Evolutionary conservation across 2,888 invertebrate species (phyloP), one percentile per base, ranked within the genome.

Genomic region (Dasypolia templi): DNA sequence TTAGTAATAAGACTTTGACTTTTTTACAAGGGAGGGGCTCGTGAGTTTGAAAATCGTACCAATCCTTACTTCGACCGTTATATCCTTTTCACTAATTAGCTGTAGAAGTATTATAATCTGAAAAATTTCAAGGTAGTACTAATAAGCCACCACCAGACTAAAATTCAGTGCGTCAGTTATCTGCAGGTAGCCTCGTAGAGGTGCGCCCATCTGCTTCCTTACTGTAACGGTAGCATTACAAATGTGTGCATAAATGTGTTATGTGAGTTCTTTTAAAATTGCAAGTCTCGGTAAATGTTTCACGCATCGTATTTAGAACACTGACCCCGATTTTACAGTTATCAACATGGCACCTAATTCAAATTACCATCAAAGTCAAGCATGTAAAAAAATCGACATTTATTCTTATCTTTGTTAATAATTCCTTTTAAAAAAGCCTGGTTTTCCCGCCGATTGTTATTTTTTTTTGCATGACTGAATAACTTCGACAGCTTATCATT

Each of bases 221-320:
- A 63, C 53, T n/a, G 22, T 46, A 55, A 46, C 35, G 39, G 29
- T 19, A 55, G 14, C 26, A 46, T 42, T 51, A 44, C 14, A 26
- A 55, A 56, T 29, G 35, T 29, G 26, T 12, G 49, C 22, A n/a
- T 26, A 42, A 19, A 42, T 35, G 3, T 68, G 17, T 22, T 32
- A 19, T 12, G 22, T 61, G 26, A 29, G 11, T 39, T 46, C 22
- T 29, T 55, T 46, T 46, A 29, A 55, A 68, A 56, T 68, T 39
- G 22, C 11, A 35, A 35, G 22, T 55, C n/a, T 51, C 17, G 17
- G n/a, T 44, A 44, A 42, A 53, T 42, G 29, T 42, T 51, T 19
- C 3, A n/a, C 7, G 12, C n/a, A 44, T 53, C 29, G 22, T 72
- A 73, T 73, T 42, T n/a, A 19, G n/a, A 73, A 46, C 39, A 63